phyloP scores from a whole-genome alignment of 2,113 vertebrate species.

The Grallaria varia region DNA sequence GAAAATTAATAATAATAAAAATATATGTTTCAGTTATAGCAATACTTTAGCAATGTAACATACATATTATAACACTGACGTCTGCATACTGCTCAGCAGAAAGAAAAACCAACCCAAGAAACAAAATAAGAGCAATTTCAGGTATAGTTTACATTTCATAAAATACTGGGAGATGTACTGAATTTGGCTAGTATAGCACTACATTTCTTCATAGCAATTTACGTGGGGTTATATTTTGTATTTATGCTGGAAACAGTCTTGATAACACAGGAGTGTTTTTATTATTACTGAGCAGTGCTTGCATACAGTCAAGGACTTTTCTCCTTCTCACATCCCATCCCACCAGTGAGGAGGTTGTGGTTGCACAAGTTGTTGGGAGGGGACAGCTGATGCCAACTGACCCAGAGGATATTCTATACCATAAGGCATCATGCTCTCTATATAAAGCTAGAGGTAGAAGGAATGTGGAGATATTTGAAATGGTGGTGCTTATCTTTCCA shows the following conservation, averaged over 20 bases:
- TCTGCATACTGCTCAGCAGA: not conserved
- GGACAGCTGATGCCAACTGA: not conserved
- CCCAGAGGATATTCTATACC: not conserved
- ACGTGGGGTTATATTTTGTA: not conserved
- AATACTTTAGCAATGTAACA: not conserved
- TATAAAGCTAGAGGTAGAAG: not conserved
- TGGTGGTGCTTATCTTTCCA: not conserved
- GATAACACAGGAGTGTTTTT: not conserved
- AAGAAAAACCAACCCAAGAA: not conserved
- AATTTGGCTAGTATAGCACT: not conserved
- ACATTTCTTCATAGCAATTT: not conserved
- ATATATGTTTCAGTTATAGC: not conserved
- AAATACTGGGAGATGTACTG: not conserved
- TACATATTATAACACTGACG: not conserved
- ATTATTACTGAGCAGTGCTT: not conserved
- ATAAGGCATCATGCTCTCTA: not conserved
- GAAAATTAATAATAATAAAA: not conserved
- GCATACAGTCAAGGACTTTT: not conserved
- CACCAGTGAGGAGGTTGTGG: not conserved
- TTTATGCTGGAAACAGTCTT: not conserved
- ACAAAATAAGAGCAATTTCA: not conserved
- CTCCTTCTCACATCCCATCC: not conserved
- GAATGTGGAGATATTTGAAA: not conserved
- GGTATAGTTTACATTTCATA: not conserved
- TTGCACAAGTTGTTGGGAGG: not conserved